Evolutionary conservation across 2,113 vertebrate species (phyloP).

Genomic region (Pseudolaguvia tuberculata): DNA sequence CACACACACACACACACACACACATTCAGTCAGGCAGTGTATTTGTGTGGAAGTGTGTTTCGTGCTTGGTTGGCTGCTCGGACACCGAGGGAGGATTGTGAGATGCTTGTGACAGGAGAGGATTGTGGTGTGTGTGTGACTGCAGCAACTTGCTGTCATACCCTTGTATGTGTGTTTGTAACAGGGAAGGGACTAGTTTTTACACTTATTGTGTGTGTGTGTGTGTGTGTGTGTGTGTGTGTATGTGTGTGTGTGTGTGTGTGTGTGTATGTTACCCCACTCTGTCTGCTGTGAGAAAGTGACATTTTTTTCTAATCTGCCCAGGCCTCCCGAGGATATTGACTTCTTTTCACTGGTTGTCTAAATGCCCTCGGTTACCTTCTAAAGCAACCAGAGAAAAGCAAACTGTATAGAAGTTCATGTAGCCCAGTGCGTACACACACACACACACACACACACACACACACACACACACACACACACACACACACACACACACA

Average conservation of each 20-base stretch:
- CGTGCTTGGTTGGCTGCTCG: slow-evolving; percentile 35
- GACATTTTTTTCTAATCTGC: slow-evolving; percentile 58
- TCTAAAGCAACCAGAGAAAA: slow-evolving; percentile 39
- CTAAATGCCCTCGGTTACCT: slow-evolving; percentile 44
- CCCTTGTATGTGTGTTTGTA: slow-evolving; percentile 34
- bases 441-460: too few relatives aligned
- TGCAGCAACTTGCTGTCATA: slow-evolving; percentile 27
- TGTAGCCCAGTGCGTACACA: slow-evolving; percentile 1
- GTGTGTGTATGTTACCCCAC: slow-evolving; percentile 19
- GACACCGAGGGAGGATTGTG: slow-evolving; percentile 30
- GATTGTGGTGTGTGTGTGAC: slow-evolving; percentile 22
- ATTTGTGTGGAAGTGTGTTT: slow-evolving; percentile 35
- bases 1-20: background rate
- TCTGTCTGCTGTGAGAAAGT: slow-evolving; percentile 47
- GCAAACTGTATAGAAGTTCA: slow-evolving; percentile 9
- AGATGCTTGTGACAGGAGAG: slow-evolving; percentile 45
- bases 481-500: too few relatives aligned
- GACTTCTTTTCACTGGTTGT: slow-evolving; percentile 49
- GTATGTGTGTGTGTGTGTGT: slow-evolving; percentile 25
- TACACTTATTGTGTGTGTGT: slow-evolving; percentile 36
- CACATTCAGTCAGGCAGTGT: slow-evolving; percentile 8
- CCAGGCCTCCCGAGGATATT: slow-evolving; percentile 52
- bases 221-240: slow-evolving; percentile 27
- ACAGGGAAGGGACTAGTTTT: too few relatives aligned
- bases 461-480: background rate